A percentile compares a stretch with the other conserved stretches of the same genome.
Evolutionary conservation across 2,113 vertebrate genomes (phyloP).

Genomic region (Elaphurus davidianus): DNA sequence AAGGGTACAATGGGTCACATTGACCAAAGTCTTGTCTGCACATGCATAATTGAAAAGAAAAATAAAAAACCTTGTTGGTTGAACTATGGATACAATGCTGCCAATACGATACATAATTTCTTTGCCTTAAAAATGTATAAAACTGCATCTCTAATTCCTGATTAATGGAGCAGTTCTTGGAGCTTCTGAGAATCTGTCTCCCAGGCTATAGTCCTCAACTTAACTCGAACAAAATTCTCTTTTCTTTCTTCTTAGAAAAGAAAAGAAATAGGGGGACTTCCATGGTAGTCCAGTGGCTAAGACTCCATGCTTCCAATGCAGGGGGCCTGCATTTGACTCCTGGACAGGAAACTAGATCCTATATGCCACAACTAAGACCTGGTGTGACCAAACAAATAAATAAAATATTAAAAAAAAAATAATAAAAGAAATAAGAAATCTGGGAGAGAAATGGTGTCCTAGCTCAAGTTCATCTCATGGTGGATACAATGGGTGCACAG

Average conservation of each 20-base stretch:
- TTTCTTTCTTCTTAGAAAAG: background rate
- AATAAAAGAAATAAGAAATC: background rate
- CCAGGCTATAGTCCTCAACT: background rate
- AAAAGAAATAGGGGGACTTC: background rate
- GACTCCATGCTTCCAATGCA: background rate
- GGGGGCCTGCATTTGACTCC: background rate
- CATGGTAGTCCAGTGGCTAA: background rate
- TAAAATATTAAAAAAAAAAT: background rate
- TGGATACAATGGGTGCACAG: background rate
- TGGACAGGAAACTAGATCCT: background rate
- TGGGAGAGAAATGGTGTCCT: background rate
- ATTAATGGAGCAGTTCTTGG: background rate
- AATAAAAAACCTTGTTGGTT: background rate
- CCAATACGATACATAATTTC: background rate
- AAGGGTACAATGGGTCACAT: accelerated
- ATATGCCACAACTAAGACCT: background rate
- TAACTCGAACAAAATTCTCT: accelerated
- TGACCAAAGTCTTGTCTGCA: background rate
- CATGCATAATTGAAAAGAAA: background rate
- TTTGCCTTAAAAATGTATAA: background rate
- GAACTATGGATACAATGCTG: background rate
- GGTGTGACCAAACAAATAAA: background rate
- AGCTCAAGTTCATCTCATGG: background rate
- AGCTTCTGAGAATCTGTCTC: background rate
- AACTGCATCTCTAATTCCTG: background rate